Evolutionary conservation across 2,113 vertebrate species (phyloP), one percentile per base, ranked within the genome.

Genomic region (Otocyon megalotis): DNA sequence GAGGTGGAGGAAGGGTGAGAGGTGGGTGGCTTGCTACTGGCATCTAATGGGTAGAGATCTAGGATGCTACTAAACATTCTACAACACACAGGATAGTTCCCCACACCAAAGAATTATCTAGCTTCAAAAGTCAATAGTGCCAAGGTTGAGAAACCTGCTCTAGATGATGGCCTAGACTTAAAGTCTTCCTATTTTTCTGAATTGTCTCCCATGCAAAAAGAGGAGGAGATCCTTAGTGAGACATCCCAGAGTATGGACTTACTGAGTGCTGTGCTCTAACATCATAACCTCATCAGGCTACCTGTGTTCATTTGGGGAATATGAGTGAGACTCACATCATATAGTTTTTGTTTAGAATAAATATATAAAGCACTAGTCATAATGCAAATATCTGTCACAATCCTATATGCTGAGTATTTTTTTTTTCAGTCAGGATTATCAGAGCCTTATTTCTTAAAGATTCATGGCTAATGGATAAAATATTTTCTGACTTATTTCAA

Each of bases 371-470:
- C 10, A 26, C 5, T 20, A 62, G 30, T 24, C 43, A 84, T 2
- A 79, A 15, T 9, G 0, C 4, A 56, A n/a, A 12, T 20, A n/a
- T 16, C 30, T 37, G 4, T 63, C 28, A 35, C 13, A 53, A 35
- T 58, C 24, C 71, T 62, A n/a, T 14, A 26, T n/a, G 7, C 69
- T 48, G 24, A 91, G 53, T 22, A 50, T 2, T 87, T 76, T n/a
- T 56, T 35, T 50, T 96, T 8, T 53, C 50, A 58, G 15, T 74
- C 28, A 67, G 76, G 35, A 81, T 84, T 69, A 53, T 56, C n/a
- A n/a, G 32, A 92, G 58, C 2, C 14, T 90, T 24, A 65, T 89
- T 96, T 81, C 58, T 90, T 92, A 77, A 71, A 85, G 84, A 80
- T 35, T 19, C 58, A 62, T 16, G 17, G 13, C 11, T 85, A 82